Percentiles rank a stretch among this genome's conserved stretches.
Conservation (phyloP, 1,140 invertebrate genomes). For the Battus philenor region DNA sequence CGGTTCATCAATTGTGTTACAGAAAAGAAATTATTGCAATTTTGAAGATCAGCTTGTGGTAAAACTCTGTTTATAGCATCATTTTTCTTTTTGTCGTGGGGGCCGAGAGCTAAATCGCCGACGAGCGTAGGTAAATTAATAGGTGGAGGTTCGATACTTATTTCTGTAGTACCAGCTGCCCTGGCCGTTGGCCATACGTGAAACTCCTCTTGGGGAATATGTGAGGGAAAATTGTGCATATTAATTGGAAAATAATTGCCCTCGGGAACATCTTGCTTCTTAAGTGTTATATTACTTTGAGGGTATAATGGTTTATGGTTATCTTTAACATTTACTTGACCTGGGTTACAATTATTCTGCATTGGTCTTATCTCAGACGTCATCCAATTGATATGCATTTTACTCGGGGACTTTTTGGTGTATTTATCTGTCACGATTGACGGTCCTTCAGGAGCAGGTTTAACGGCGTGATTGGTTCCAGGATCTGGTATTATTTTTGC, state of each 20-base stretch:
- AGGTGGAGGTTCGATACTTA: constrained; percentile 66
- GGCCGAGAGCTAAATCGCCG: constrained; percentile 63
- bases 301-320: constrained; percentile 42
- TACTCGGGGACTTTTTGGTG: constrained; percentile 64
- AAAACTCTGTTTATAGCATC: constrained; percentile 38
- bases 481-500: constrained; percentile 36
- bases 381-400: constrained; percentile 73
- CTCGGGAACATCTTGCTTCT: constrained; percentile 51
- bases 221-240: constrained; percentile 58
- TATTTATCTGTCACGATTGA: constrained; percentile 50
- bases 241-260: constrained; percentile 62
- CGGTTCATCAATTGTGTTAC: constrained; percentile 69
- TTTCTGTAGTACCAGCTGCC: constrained; percentile 62
- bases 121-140: constrained; percentile 66
- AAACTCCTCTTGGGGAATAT: constrained; percentile 54
- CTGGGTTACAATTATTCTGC: constrained; percentile 49
- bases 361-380: constrained; percentile 61
- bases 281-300: constrained; percentile 36
- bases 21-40: constrained; percentile 62
- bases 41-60: constrained; percentile 50
- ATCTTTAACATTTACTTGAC: constrained; percentile 44
- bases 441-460: constrained; percentile 26
- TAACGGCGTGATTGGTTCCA: constrained; percentile 26
- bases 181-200: constrained; percentile 62
- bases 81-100: constrained; percentile 66